A percentile compares a stretch with the other conserved stretches of the same genome.
Conservation (phyloP, 2,888 invertebrate genomes). For the Hoplodrina ambigua region DNA sequence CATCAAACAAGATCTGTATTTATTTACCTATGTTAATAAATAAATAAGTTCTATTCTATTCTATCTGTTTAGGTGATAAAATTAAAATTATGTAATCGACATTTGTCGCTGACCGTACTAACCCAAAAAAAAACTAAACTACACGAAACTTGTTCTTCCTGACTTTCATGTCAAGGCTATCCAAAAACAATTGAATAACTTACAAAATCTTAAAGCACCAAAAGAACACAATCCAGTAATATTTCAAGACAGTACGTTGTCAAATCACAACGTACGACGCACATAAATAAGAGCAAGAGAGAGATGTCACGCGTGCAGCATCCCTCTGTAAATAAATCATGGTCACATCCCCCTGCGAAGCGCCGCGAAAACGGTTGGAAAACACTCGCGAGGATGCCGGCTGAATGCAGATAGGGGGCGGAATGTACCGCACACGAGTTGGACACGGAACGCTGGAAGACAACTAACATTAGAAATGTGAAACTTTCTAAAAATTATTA, state of each 20-base stretch:
- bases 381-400: constrained; percentile 79
- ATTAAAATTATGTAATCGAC: no score
- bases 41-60: no score
- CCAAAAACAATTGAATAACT: constrained; percentile 37
- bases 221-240: constrained; percentile 60
- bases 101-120: no score
- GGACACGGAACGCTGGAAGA: neutral
- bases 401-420: constrained; percentile 79
- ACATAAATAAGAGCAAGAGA: constrained; percentile 74
- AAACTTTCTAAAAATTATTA: no score
- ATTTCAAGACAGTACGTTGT: constrained; percentile 73
- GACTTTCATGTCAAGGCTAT: neutral
- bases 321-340: constrained; percentile 80
- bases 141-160: no score
- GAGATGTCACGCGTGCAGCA: constrained; percentile 69
- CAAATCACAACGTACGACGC: constrained; percentile 77
- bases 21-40: no score
- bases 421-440: constrained; percentile 60
- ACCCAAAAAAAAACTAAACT: no score
- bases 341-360: constrained; percentile 76
- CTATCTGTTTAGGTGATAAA: no score
- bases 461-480: no score
- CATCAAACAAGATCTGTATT: no score
- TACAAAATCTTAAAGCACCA: constrained; percentile 8
- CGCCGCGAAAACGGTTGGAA: constrained; percentile 82